Evolutionary conservation across 2,113 vertebrate species (phyloP), one percentile per base, ranked within the genome.

Genomic region (Tetrao urogallus): DNA sequence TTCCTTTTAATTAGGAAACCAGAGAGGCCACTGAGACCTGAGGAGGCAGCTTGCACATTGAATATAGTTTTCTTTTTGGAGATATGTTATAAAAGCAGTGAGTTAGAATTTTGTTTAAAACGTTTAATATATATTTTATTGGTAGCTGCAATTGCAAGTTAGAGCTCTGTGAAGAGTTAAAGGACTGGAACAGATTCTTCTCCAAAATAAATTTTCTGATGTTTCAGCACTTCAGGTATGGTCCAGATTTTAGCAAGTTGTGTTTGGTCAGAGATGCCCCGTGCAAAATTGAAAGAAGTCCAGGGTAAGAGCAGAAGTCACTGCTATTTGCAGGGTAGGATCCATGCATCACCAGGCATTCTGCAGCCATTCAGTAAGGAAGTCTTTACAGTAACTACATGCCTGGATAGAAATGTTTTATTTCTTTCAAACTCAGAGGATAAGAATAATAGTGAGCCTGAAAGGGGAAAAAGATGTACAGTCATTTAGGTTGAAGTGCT

Each of bases 401-500:
- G 64, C 75, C 56, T 82, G 28, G 7, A 69, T n/a, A 67, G 65
- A 60, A 82, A 60, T 70, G 43, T 77, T 64, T 76, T 36, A 6
- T 63, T 90, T 85, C 24, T 6, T 67, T 87, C 75, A 66, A 47
- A 42, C 67, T 79, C 54, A 22, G 19, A 76, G 42, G 10, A 34
- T 43, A 82, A n/a, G 45, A n/a, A 14, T 34, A 6, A 2, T 10
- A 84, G 48, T 28, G 54, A 89, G n/a, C 73, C 65, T 88, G 77
- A 67, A 67, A 75, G 82, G 86, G 52, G 57, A 64, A 83, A 78
- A 80, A 74, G 40, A 22, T 52, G 74, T 64, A 19, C 48, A 75
- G 85, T 93, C 52, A 71, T 94, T 94, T 70, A 95, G 56, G 48
- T 36, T 66, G 67, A 85, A 93, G 91, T 90, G 57, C 73, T 92